Evolutionary conservation across 2,888 invertebrate genomes (phyloP).

Genomic region (Buathra laborator): DNA sequence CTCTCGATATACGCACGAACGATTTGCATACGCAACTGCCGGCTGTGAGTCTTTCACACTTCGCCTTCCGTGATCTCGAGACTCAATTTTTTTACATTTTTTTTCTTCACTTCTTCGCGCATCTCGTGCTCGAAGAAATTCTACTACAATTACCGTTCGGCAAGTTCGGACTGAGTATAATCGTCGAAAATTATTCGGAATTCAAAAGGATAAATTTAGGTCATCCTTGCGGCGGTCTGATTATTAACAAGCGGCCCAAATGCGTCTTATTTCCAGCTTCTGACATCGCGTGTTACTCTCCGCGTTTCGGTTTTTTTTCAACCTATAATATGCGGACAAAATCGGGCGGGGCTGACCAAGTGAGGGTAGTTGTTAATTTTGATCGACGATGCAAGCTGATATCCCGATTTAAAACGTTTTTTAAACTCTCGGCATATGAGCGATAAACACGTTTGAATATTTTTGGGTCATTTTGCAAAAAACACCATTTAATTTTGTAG

Average conservation of each 20-base stretch:
- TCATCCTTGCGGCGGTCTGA: background rate
- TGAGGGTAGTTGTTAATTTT: background rate
- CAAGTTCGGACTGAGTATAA: background rate
- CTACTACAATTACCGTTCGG: background rate
- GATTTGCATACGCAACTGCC: conserved; percentile 79
- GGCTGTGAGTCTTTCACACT: conserved; percentile 73
- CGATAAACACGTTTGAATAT: no score
- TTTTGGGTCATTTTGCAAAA: no score
- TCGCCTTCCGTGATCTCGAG: background rate
- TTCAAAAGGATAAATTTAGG: background rate
- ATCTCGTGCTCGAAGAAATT: conserved; percentile 19
- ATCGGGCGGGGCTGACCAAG: background rate
- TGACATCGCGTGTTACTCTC: background rate
- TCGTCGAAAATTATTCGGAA: background rate
- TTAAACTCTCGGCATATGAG: no score
- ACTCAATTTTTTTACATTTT: conserved; percentile 69
- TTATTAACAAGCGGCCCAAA: background rate
- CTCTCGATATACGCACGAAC: conserved; percentile 73
- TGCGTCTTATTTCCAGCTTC: background rate
- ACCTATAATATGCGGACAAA: background rate
- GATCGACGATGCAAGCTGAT: no score
- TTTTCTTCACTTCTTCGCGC: conserved; percentile 27
- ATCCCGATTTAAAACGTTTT: no score
- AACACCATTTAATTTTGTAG: no score
- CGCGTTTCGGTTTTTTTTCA: background rate